Percentiles rank a stretch among this genome's conserved stretches.
Conservation (phyloP, 2,113 vertebrate species). For the Tachuris rubrigastra region DNA sequence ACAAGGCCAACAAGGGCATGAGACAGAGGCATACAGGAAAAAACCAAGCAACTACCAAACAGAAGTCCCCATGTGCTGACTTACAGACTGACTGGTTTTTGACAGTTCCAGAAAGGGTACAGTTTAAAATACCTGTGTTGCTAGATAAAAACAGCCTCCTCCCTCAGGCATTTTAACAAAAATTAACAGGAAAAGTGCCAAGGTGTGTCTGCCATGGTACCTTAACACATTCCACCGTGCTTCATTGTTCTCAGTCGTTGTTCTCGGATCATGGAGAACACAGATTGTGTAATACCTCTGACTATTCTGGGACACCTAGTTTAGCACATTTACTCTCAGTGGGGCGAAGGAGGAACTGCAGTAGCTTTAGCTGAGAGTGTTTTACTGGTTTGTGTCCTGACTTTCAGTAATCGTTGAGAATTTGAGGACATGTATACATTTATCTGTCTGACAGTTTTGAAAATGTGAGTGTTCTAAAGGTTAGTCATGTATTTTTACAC, state of each 20-base stretch:
- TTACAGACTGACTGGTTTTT: neutral
- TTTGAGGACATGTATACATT: constrained; percentile 7
- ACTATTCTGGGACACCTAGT: constrained; percentile 22
- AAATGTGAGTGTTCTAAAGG: constrained; percentile 46
- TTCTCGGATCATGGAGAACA: constrained; percentile 2
- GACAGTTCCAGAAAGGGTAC: neutral
- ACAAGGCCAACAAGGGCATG: neutral
- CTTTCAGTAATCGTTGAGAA: constrained; percentile 40
- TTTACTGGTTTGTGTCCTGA: constrained; percentile 25
- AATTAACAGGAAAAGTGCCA: neutral
- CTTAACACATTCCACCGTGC: neutral
- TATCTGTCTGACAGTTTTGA: constrained; percentile 32
- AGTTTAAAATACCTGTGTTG: constrained; percentile 32
- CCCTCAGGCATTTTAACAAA: constrained; percentile 20
- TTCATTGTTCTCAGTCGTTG: constrained; percentile 36
- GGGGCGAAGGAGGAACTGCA: neutral
- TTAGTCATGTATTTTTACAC: constrained; percentile 11
- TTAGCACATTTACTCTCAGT: constrained; percentile 2
- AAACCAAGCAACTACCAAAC: neutral
- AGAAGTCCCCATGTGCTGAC: neutral
- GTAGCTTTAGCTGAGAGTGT: neutral
- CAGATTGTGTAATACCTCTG: constrained; percentile 6
- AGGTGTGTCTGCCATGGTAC: constrained; percentile 41
- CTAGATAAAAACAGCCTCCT: constrained; percentile 6
- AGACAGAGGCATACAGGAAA: neutral